Evolutionary conservation across 2,113 vertebrate species (phyloP), one percentile per base, ranked within the genome.

Genomic region (Noturus placidus): DNA sequence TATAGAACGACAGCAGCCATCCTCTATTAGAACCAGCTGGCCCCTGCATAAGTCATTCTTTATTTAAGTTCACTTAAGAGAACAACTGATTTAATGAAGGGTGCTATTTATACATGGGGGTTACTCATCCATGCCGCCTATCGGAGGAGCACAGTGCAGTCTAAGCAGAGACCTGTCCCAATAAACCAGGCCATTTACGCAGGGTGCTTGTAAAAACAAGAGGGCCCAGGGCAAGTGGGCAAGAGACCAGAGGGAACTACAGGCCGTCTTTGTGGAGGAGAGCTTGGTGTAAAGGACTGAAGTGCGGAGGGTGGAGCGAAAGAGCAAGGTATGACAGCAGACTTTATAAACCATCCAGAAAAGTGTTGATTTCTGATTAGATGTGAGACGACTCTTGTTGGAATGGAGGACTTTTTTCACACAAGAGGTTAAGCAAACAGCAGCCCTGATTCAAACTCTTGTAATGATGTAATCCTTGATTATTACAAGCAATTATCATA

Each of bases 41-140:
- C 35, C 57, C 92, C 91, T 27, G 61, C 88, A 92, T 95, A 95
- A 96, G 96, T 96, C 93, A 93, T 92, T 96, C 96, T 96, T 97
- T 96, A 97, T 97, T 97, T 97, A 95, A 96, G 95, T 96, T 96
- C 94, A 96, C 97, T 97, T 97, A 97, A 95, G 94, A 96, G 95
- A 96, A 96, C 95, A 96, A 96, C 95, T 94, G 95, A 96, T 95
- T 96, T 97, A 96, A 97, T 96, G 96, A 97, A 96, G 95, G 95
- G 33, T 90, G 93, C 94, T 95, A 96, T 95, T 96, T 96, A 94
- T 95, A 95, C 92, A 92, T 93, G 90, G 63, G 93, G 93, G 93
- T 94, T 94, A 93, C 90, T 94, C 92, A 95, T 93, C 94, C 95
- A 90, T 85, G 91, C 92, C 90, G 90, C 93, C 94, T 89, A 90